Percentiles rank a stretch among this genome's conserved stretches.
phyloP scores from a whole-genome alignment of 2,113 vertebrate genomes.

The Probosciger aterrimus region DNA sequence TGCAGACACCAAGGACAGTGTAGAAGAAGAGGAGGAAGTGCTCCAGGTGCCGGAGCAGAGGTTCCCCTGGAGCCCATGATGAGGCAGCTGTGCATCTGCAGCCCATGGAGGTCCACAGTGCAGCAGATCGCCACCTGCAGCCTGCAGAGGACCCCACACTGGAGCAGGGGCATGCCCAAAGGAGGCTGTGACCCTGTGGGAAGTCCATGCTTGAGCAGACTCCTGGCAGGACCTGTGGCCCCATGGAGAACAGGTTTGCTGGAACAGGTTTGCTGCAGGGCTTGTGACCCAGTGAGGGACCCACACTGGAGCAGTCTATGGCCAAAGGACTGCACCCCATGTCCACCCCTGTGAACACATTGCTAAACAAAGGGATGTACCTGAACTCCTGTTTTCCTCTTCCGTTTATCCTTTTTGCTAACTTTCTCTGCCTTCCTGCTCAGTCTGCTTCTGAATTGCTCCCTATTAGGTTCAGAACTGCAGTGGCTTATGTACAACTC shows the following conservation, averaged over 20 bases:
- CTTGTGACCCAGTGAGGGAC: too few relatives aligned
- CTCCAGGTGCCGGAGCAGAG: background rate
- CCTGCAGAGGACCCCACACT: too few relatives aligned
- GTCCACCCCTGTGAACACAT: background rate
- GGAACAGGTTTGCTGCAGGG: background rate
- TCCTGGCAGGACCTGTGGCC: background rate
- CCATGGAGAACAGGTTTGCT: background rate
- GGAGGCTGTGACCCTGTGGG: background rate
- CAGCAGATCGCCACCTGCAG: background rate
- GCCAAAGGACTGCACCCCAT: background rate
- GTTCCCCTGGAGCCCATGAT: too few relatives aligned
- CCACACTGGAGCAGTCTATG: background rate
- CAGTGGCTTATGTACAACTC: accelerated
- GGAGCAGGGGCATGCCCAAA: background rate
- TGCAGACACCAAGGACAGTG: background rate
- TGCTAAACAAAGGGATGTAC: background rate
- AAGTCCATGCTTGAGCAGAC: background rate
- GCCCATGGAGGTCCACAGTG: too few relatives aligned
- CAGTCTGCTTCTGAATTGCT: background rate
- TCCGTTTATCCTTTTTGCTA: background rate
- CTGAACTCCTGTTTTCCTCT: background rate
- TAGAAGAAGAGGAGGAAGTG: too few relatives aligned
- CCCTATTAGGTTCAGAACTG: background rate
- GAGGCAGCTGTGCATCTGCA: background rate
- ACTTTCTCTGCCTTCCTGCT: background rate